phyloP scores from a whole-genome alignment of 2,888 invertebrate genomes.

The Hirtodrosophila histrioides region DNA sequence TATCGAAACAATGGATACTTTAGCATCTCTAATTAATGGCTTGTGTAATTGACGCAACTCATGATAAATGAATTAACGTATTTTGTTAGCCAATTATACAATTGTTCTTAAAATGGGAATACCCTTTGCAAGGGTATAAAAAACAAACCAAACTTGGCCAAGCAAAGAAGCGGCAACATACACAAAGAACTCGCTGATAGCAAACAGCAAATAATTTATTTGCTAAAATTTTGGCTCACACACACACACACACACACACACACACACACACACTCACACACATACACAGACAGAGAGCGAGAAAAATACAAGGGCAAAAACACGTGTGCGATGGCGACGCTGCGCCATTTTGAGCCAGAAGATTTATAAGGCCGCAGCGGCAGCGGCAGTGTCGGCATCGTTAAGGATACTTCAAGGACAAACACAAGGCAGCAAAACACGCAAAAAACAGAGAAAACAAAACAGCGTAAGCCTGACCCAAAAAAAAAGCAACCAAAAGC shows the following conservation, averaged over 20 bases:
- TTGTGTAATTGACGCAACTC: no score
- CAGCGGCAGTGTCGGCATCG: constrained; percentile 50
- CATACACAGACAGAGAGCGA: constrained; percentile 4
- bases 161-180: constrained; percentile 15
- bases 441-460: constrained; percentile 26
- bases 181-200: constrained; percentile 38
- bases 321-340: constrained; percentile 50
- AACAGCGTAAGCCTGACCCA: constrained; percentile 48
- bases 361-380: constrained; percentile 70
- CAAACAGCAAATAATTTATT: constrained; percentile 47
- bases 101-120: background rate
- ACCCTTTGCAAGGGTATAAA: background rate
- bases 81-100: no score
- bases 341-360: constrained; percentile 68
- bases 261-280: constrained; percentile 7
- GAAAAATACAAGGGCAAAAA: constrained; percentile 16
- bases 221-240: constrained; percentile 38
- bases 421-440: constrained; percentile 31
- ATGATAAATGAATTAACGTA: no score
- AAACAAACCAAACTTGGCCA: constrained; percentile 9
- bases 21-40: no score
- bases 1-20: no score
- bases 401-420: constrained; percentile 72
- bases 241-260: constrained; percentile 9
- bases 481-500: no score